Conservation (phyloP, 2,797 vertebrate genomes). For the Babyrousa celebensis region DNA sequence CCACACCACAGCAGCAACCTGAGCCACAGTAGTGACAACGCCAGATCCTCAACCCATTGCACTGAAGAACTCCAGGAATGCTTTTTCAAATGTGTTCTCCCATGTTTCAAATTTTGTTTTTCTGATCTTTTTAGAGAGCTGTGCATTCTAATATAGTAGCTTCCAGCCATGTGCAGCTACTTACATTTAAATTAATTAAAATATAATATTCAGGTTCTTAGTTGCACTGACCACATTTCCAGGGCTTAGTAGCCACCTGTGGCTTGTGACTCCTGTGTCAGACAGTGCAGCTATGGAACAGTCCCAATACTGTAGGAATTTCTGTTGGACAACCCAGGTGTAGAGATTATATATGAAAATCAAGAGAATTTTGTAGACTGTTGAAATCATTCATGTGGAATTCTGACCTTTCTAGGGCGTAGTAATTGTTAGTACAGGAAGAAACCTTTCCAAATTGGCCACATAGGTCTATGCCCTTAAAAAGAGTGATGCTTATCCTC, state of each 20-base stretch:
- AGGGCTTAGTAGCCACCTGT: not conserved
- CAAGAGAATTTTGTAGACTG: constrained; percentile 2
- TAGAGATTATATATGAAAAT: not conserved
- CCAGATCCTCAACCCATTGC: no score
- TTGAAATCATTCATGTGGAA: not conserved
- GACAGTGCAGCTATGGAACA: not conserved
- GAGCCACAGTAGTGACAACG: no score
- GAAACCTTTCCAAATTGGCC: constrained; percentile 29
- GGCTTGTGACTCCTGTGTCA: not conserved
- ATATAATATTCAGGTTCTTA: not conserved
- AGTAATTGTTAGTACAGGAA: constrained; percentile 10
- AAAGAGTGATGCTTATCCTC: constrained; percentile 44
- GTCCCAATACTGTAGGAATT: not conserved
- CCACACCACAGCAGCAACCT: no score
- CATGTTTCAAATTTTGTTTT: not conserved
- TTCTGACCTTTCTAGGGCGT: constrained; percentile 47
- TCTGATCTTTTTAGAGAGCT: not conserved
- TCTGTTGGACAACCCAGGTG: not conserved
- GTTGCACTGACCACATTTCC: not conserved
- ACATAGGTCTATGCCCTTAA: constrained; percentile 4
- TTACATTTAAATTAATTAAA: constrained; percentile 30
- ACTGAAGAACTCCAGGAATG: no score
- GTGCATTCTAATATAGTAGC: not conserved
- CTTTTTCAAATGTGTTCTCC: not conserved
- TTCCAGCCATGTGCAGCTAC: not conserved